A percentile compares a stretch with the other conserved stretches of the same genome.
These are phyloP conservation scores for Phocoena sinus DNA, from an alignment of 2,113 vertebrate species.

Conservation along the genomic window DNA sequence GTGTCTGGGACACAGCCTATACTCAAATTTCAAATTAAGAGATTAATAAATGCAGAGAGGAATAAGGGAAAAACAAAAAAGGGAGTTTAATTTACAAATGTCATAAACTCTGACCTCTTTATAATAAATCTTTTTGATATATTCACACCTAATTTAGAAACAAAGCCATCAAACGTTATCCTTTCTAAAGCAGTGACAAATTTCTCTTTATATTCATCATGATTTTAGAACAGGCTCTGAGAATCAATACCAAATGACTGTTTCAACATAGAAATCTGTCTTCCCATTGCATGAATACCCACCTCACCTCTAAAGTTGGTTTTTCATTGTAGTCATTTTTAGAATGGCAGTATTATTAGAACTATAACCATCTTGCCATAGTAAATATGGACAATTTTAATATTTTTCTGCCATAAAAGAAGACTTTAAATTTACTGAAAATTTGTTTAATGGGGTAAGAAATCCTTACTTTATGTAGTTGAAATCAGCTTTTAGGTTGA, in stretches of 20 bases:
- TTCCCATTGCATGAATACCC: not conserved
- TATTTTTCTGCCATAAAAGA: not conserved
- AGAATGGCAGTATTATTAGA: not conserved
- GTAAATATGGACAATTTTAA: not conserved
- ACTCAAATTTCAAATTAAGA: not conserved
- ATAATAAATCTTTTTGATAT: not conserved
- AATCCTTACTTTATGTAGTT: conserved; percentile 93
- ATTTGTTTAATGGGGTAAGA: not conserved
- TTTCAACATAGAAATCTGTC: not conserved
- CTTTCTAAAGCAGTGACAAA: not conserved
- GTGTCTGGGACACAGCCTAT: not conserved
- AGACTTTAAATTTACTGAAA: not conserved
- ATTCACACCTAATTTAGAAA: conserved; percentile 4
- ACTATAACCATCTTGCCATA: not conserved
- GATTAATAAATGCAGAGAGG: not conserved
- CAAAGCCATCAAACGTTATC: not conserved
- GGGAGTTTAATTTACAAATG: not conserved
- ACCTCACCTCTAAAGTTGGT: not conserved
- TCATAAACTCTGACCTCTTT: not conserved
- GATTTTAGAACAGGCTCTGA: not conserved
- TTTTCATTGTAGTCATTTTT: not conserved
- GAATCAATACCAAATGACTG: not conserved
- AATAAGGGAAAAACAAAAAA: not conserved
- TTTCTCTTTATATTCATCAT: not conserved
- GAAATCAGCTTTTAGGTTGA: conserved; percentile 93